Conservation (phyloP, 2,888 invertebrate genomes). For the Eulithis prunata region DNA sequence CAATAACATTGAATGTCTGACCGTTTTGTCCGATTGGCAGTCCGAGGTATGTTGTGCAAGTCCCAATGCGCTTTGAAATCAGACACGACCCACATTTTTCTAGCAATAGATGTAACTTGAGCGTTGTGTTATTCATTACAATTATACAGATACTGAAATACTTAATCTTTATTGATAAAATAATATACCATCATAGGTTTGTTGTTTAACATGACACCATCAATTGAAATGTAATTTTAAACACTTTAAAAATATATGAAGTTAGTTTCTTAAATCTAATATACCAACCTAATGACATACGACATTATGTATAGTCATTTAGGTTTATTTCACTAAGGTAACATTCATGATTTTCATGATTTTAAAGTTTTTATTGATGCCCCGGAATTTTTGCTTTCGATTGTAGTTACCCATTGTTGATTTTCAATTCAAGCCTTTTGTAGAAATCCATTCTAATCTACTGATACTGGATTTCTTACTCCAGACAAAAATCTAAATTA, state of each 20-base stretch:
- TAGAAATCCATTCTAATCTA: conserved; percentile 17
- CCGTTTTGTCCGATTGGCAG: conserved; percentile 50
- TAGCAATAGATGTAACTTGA: conserved; percentile 71
- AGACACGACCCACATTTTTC: conserved; percentile 75
- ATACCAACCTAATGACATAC: no score
- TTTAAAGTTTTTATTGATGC: no score
- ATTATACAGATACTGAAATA: conserved; percentile 24
- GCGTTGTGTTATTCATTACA: conserved; percentile 57
- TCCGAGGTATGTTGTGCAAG: conserved; percentile 60
- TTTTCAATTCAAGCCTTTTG: conserved; percentile 14
- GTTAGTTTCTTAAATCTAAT: no score
- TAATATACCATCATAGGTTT: neutral
- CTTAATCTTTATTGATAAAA: conserved; percentile 16
- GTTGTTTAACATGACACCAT: neutral
- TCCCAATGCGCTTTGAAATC: conserved; percentile 72
- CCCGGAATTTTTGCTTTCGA: no score
- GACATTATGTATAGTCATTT: no score
- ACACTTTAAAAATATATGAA: no score
- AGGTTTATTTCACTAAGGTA: no score
- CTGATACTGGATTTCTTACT: neutral
- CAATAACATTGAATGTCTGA: conserved; percentile 49
- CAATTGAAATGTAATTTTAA: no score
- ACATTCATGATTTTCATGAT: no score
- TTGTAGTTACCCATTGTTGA: conserved; percentile 2
- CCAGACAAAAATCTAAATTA: no score